Evolutionary conservation across 2,888 invertebrate species (phyloP), one percentile per base, ranked within the genome.

Genomic region (Heliconius aoede): DNA sequence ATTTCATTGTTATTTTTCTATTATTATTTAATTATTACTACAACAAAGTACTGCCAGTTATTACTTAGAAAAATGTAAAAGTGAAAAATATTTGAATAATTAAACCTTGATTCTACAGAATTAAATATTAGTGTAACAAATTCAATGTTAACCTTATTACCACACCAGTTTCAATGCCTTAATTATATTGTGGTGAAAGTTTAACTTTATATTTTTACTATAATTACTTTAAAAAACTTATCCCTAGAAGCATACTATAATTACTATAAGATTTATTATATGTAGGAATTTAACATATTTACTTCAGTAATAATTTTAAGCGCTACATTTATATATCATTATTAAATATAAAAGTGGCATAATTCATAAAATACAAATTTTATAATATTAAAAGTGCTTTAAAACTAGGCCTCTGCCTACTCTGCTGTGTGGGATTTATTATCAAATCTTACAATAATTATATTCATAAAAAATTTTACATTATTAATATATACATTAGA

Each of bases 141-240:
- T 68, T 51, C 68, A 68, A 68, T 68, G 46, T 51, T 51, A 51
- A 46, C 46, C 68, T 68, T 68, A 68, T 51, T 68, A 51, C 68
- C 21, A 68, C 28, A 51, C n/a, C 30, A 69, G 13, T 55, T 69
- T 51, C 28, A 68, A n/a, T 51, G 28, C 13, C 28, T 69, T 32
- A 21, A 21, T 30, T 40, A 65, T 36, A 32, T 36, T 7, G 8
- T 9, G 15, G 65, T 65, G 36, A 65, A 65, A 65, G 65, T 65
- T 36, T 9, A 15, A 26, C 15, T 24, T 24, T 36, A 40, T 24
- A 36, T 32, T 40, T 36, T 65, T 26, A 24, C 13, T 18, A 40
- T 36, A 32, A 32, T 64, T 32, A 32, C 11, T 36, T n/a, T 32
- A 64, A 11, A n/a, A n/a, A n/a, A n/a, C n/a, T n/a, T n/a, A n/a